Evolutionary conservation across 2,888 invertebrate species (phyloP).

Genomic region (Antitype chi): DNA sequence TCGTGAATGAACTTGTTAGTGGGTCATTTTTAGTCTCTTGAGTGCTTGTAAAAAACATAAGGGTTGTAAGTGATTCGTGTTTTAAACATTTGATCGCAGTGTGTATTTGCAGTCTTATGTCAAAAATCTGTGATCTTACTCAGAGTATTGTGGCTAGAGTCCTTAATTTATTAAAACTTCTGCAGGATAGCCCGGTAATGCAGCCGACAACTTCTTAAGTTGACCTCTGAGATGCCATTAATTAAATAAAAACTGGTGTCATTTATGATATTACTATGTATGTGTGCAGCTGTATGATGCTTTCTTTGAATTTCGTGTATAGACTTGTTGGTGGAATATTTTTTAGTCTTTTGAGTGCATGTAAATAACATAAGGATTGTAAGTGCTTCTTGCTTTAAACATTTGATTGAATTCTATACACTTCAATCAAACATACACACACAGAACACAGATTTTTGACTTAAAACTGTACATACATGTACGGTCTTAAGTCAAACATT

Average conservation of each 20-base stretch:
- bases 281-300: background rate
- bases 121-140: background rate
- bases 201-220: background rate
- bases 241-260: no score
- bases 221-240: background rate
- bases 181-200: background rate
- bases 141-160: no score
- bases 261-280: constrained; percentile 45
- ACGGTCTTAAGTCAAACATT: no score
- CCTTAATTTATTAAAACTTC: background rate
- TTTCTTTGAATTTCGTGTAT: constrained; percentile 10
- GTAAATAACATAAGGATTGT: background rate
- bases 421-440: no score
- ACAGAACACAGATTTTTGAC: no score
- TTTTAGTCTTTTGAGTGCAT: background rate
- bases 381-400: background rate
- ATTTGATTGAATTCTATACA: background rate
- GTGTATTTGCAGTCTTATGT: background rate
- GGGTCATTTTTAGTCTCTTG: background rate
- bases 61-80: background rate
- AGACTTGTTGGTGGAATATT: background rate
- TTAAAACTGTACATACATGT: no score
- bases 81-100: background rate
- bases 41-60: background rate
- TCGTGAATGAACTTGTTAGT: background rate